Evolutionary conservation across 2,113 vertebrate genomes (phyloP), one percentile per base, ranked within the genome.

Genomic region (Sylvia atricapilla): DNA sequence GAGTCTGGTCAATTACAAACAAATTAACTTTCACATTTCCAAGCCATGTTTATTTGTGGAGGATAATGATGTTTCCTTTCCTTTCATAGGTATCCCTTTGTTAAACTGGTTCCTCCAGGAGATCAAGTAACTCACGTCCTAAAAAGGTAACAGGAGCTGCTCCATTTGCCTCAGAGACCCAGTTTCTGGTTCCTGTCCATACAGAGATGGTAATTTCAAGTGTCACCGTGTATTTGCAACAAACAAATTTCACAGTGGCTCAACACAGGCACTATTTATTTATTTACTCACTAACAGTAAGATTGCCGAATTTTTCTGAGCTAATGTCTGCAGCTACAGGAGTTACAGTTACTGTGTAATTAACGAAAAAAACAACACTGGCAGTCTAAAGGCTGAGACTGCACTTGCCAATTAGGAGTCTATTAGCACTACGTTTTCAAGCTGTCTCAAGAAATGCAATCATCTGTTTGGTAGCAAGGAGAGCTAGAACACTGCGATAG

Each of bases 101-200:
- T 94, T 94, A 88, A 96, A 96, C 78, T 88, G 85, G 90, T 78
- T 95, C 62, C n/a, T 95, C 79, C 77, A 80, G 69, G 56, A 96
- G 95, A 96, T 97, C 93, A 97, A 96, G 89, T 96, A 96, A 84
- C 90, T 77, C 15, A 16, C 17, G 47, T 69, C 94, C 87, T 94
- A 95, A 93, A 95, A 95, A 93, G 72, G 96, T n/a, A 96, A 94
- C 28, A 30, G 64, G 94, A 93, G 82, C 76, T 3, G 56, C 70
- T 97, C 83, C 80, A 63, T 70, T 93, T 93, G 73, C n/a, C 90
- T 84, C 33, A 4, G 33, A 94, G 60, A 62, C 58, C 22, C 53
- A 90, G 87, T 93, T 96, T 94, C 87, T 63, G 94, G 30, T 90
- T 95, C 95, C 77, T 73, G 90, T 17, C 85, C 66, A 68, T 55